phyloP scores from a whole-genome alignment of 2,888 invertebrate species.

The Crematogaster levior region DNA sequence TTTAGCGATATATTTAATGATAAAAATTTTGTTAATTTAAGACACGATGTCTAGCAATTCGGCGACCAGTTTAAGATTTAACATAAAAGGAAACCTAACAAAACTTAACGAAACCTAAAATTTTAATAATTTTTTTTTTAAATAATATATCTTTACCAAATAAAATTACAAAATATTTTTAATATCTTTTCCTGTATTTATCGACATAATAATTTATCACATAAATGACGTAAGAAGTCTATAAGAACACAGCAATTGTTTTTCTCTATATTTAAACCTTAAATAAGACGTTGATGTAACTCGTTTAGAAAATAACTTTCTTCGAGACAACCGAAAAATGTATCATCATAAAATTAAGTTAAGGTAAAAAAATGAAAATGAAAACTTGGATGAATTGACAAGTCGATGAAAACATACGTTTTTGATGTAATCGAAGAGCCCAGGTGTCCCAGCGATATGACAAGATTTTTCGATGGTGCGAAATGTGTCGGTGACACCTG shows the following conservation, averaged over 20 bases:
- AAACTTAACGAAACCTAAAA: not conserved
- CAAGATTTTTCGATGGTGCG: conserved; percentile 35
- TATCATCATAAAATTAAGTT: not conserved
- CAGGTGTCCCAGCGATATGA: conserved; percentile 25
- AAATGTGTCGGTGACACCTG: conserved; percentile 45
- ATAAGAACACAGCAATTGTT: not conserved
- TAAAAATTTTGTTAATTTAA: not conserved
- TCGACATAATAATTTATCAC: not conserved
- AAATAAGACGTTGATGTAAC: not conserved
- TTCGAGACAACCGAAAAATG: not conserved
- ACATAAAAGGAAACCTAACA: not conserved
- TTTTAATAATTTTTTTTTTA: not conserved
- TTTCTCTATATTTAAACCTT: not conserved
- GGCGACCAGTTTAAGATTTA: not conserved
- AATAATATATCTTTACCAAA: not conserved
- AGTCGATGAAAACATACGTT: conserved; percentile 22
- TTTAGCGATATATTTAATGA: not conserved
- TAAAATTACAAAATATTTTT: not conserved
- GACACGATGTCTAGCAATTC: not conserved
- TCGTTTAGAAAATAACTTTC: not conserved
- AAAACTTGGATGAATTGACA: conserved; percentile 27
- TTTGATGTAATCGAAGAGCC: conserved; percentile 36
- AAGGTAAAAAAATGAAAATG: not conserved
- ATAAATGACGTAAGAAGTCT: not conserved
- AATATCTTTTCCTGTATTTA: not conserved